Conservation (phyloP, 2,888 invertebrate genomes). For the Drosophila villosipedis region DNA sequence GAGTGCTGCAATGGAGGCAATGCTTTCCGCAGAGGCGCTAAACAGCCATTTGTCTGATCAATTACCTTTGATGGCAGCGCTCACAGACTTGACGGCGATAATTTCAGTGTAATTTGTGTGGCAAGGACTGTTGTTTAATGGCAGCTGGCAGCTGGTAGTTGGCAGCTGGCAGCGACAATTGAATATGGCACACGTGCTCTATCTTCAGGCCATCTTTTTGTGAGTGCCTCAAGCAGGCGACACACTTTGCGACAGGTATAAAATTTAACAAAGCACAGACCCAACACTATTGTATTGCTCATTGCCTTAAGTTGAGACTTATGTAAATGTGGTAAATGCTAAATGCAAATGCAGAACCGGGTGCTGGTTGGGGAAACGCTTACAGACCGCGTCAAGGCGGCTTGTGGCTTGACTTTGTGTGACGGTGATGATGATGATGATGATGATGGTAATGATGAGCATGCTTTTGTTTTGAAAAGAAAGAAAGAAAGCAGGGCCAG, state of each 20-base stretch:
- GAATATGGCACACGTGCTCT: conserved; percentile 63
- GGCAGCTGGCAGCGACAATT: conserved; percentile 11
- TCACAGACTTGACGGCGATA: conserved; percentile 29
- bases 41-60: conserved; percentile 66
- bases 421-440: too few species aligned
- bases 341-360: conserved; percentile 22
- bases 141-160: conserved; percentile 62
- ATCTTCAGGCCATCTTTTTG: conserved; percentile 61
- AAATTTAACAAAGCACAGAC: conserved; percentile 51
- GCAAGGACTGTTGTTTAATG: conserved; percentile 49
- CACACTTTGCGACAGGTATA: conserved; percentile 37
- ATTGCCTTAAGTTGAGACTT: conserved; percentile 44
- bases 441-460: conserved; percentile 10
- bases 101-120: conserved; percentile 51
- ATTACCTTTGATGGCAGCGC: conserved; percentile 57
- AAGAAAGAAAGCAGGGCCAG: conserved; percentile 32
- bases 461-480: conserved; percentile 30
- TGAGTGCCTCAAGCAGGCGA: conserved; percentile 30
- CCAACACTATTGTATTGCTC: conserved; percentile 59
- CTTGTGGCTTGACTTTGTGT: conserved; percentile 35
- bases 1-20: conserved; percentile 12
- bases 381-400: conserved; percentile 30
- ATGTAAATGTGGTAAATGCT: conserved; percentile 63
- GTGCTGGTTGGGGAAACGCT: neutral
- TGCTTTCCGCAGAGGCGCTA: conserved; percentile 26